Conservation (phyloP, 2,888 invertebrate genomes). For the Cryptus viduatorius region DNA sequence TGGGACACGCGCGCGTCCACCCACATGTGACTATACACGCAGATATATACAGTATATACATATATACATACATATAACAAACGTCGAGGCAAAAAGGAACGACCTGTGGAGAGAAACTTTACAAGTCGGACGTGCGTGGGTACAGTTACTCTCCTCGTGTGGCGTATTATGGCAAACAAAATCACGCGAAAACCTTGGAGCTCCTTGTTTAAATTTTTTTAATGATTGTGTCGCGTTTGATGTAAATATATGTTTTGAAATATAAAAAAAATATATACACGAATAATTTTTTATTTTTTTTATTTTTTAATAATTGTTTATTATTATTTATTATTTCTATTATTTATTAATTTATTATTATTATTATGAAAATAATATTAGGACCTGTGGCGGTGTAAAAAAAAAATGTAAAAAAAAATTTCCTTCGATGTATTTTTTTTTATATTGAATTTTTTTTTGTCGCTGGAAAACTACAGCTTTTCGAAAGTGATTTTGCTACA, state of each 20-base stretch:
- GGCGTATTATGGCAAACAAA: slow-evolving; percentile 52
- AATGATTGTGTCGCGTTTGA: not conserved
- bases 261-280: not conserved
- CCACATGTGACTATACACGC: slow-evolving; percentile 55
- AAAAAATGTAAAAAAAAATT: too few relatives aligned
- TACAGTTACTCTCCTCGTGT: slow-evolving; percentile 45
- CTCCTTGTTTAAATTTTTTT: slow-evolving; percentile 24
- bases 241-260: not conserved
- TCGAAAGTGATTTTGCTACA: too few relatives aligned
- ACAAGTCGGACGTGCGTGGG: slow-evolving; percentile 65
- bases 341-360: too few relatives aligned
- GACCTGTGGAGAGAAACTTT: slow-evolving; percentile 12
- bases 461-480: too few relatives aligned
- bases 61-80: slow-evolving; percentile 6
- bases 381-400: too few relatives aligned
- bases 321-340: too few relatives aligned
- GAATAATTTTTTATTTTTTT: too few relatives aligned
- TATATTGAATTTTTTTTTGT: too few relatives aligned
- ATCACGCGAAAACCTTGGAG: slow-evolving; percentile 68
- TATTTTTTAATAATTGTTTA: too few relatives aligned
- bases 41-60: slow-evolving; percentile 1
- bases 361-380: too few relatives aligned
- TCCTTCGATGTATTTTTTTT: too few relatives aligned
- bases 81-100: slow-evolving; percentile 33
- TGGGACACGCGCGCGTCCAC: slow-evolving; percentile 68